Evolutionary conservation across 2,113 vertebrate genomes (phyloP).

Genomic region (Malurus cyaneus): DNA sequence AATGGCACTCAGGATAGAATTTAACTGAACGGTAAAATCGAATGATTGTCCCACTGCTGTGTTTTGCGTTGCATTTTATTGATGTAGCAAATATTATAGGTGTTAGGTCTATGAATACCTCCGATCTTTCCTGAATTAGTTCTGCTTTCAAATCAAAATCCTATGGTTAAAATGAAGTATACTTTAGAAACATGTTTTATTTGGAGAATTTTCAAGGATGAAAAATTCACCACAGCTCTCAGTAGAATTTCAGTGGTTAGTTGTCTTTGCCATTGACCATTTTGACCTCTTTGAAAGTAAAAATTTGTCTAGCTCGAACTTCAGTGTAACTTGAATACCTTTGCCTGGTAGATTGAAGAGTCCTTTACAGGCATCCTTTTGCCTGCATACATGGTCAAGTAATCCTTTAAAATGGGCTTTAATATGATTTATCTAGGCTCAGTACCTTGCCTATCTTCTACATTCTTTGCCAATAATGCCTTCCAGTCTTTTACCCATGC

Average conservation of each 20-base stretch:
- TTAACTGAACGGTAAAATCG: neutral
- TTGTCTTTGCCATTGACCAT: neutral
- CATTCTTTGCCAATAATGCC: neutral
- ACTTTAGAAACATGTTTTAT: neutral
- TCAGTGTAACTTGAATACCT: neutral
- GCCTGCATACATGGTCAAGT: neutral
- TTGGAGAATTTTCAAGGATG: neutral
- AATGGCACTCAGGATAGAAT: neutral
- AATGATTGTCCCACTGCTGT: neutral
- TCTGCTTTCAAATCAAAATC: conserved; percentile 1
- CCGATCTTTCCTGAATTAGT: neutral
- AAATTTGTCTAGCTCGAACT: neutral
- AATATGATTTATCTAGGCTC: neutral
- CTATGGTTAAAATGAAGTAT: neutral
- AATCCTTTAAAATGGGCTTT: neutral
- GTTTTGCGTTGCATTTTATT: neutral
- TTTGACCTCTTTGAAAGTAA: neutral
- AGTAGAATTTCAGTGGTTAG: neutral
- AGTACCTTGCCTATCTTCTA: neutral
- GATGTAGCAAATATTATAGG: neutral
- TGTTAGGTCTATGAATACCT: neutral
- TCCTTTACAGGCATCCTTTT: neutral
- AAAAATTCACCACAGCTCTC: neutral
- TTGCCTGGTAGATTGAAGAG: neutral
- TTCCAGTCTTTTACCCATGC: neutral